A percentile compares a stretch with the other conserved stretches of the same genome.
Evolutionary conservation across 1,140 invertebrate genomes (phyloP).

Genomic region (Orussus abietinus): DNA sequence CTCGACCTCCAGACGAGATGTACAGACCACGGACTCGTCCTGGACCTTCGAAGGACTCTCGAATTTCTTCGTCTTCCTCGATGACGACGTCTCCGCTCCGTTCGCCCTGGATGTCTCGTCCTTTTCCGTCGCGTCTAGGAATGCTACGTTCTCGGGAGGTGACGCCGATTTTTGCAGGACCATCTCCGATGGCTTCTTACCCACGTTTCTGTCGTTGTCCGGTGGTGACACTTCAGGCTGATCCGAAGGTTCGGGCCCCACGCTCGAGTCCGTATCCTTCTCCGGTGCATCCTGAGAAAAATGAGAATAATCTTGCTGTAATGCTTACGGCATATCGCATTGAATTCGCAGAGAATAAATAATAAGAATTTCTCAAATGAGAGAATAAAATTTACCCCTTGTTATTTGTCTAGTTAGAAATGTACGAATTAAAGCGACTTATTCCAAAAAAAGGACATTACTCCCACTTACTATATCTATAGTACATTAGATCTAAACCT

Average conservation of each 20-base stretch:
- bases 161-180: conserved; percentile 15
- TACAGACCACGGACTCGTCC: background rate
- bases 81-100: conserved; percentile 8
- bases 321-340: too few relatives aligned
- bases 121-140: conserved; percentile 35
- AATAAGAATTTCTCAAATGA: too few relatives aligned
- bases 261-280: conserved; percentile 35
- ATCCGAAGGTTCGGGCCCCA: conserved; percentile 14
- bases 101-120: conserved; percentile 32
- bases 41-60: conserved; percentile 1
- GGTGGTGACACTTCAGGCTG: conserved; percentile 22
- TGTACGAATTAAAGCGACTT: too few relatives aligned
- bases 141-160: conserved; percentile 22
- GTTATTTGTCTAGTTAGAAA: too few relatives aligned
- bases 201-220: conserved; percentile 38
- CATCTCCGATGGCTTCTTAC: conserved; percentile 18
- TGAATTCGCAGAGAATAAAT: too few relatives aligned
- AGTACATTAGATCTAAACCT: too few relatives aligned
- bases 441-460: too few relatives aligned
- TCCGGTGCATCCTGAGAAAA: conserved; percentile 32
- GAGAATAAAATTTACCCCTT: too few relatives aligned
- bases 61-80: conserved; percentile 20
- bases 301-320: too few relatives aligned
- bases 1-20: conserved; percentile 3
- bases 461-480: too few relatives aligned